Evolutionary conservation across 2,113 vertebrate genomes (phyloP).

Genomic region (Melanocharis versteri): DNA sequence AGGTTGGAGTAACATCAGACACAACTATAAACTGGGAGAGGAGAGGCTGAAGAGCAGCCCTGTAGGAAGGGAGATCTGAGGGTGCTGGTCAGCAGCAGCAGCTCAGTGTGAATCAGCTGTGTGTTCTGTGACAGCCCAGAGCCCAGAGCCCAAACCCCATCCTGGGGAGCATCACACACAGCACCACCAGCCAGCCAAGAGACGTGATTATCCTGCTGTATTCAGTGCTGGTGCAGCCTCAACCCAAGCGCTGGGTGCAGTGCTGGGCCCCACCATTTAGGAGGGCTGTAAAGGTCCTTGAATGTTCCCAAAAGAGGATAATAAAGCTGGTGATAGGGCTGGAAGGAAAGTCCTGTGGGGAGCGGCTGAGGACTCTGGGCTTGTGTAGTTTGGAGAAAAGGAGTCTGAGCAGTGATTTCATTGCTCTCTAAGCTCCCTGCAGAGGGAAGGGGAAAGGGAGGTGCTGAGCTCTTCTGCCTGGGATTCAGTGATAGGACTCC

Average conservation of each 20-base stretch:
- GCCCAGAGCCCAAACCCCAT: background rate
- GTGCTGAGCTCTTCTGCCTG: background rate
- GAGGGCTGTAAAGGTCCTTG: background rate
- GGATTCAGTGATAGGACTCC: background rate
- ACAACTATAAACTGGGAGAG: background rate
- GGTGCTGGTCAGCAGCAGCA: background rate
- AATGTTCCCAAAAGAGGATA: background rate
- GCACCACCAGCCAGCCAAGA: rapidly evolving
- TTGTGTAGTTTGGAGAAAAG: background rate
- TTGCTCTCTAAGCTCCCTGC: background rate
- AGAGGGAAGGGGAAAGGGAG: background rate
- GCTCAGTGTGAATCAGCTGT: background rate
- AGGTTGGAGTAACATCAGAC: background rate
- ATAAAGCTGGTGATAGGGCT: background rate
- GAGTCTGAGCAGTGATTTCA: background rate
- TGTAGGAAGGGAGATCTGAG: background rate
- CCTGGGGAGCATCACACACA: background rate
- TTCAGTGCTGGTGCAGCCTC: background rate
- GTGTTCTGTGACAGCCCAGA: background rate
- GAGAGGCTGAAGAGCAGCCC: background rate
- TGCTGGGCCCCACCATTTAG: background rate
- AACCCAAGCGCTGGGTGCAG: rapidly evolving
- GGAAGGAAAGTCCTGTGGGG: background rate
- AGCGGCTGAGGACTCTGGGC: rapidly evolving
- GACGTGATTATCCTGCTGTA: rapidly evolving